These are phyloP conservation scores for Sphinx pinastri DNA, from an alignment of 2,888 invertebrate species.

Conservation along the genomic window DNA sequence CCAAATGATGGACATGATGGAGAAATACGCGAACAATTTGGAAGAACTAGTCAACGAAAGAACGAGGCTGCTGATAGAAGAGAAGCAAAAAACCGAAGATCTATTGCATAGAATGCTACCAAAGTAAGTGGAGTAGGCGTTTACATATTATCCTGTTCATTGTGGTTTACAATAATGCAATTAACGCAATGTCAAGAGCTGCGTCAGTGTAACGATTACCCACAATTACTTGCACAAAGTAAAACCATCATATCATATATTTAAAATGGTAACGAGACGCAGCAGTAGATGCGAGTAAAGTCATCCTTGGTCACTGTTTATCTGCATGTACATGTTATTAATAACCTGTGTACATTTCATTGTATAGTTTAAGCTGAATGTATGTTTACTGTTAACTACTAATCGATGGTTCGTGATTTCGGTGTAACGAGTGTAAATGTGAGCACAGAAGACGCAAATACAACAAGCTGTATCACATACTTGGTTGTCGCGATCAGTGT, in stretches of 20 bases:
- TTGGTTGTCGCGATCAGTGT: constrained; percentile 64
- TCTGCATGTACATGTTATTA: constrained; percentile 62
- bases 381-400: constrained; percentile 51
- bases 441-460: constrained; percentile 79
- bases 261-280: constrained; percentile 20
- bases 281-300: constrained; percentile 39
- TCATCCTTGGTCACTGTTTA: constrained; percentile 46
- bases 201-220: constrained; percentile 2
- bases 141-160: constrained; percentile 15
- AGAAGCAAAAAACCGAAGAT: constrained; percentile 96
- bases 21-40: constrained; percentile 96
- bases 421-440: constrained; percentile 60
- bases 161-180: neutral
- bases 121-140: constrained; percentile 82
- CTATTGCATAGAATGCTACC: constrained; percentile 97
- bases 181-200: neutral
- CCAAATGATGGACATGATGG: constrained; percentile 99
- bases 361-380: constrained; percentile 47
- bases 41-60: constrained; percentile 97
- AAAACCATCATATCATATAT: constrained; percentile 11
- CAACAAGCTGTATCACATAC: constrained; percentile 76
- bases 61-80: constrained; percentile 94
- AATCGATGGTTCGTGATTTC: constrained; percentile 57
- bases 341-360: constrained; percentile 55
- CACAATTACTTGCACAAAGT: neutral